Evolutionary conservation across 2,888 invertebrate genomes (phyloP).

Genomic region (Rhabditoides inermis): DNA sequence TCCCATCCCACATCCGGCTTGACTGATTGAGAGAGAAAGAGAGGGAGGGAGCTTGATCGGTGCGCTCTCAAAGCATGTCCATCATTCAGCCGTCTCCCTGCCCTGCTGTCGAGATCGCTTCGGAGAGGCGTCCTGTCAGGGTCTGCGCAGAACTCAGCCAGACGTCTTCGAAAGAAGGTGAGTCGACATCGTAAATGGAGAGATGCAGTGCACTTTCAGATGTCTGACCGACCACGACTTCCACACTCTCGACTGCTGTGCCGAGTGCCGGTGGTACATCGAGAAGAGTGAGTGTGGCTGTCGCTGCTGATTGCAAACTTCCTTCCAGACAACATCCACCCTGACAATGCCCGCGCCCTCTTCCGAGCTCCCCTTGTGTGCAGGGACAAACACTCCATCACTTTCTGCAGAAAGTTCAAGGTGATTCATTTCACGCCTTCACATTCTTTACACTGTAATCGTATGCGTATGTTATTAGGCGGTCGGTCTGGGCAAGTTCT

Average conservation of each 20-base stretch:
- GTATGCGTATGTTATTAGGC: no score
- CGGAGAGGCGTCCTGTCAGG: conserved; percentile 32
- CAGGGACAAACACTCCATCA: conserved; percentile 32
- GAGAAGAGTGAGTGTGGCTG: conserved; percentile 18
- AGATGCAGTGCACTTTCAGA: conserved; percentile 11
- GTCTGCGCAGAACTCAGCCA: conserved; percentile 29
- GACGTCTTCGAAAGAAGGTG: conserved; percentile 28
- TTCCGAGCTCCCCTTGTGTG: conserved; percentile 28
- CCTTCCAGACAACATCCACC: conserved; percentile 33
- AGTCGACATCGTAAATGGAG: neutral
- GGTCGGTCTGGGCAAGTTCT: conserved; percentile 5
- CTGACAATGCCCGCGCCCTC: conserved; percentile 24
- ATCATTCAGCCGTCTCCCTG: conserved; percentile 16
- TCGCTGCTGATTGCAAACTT: neutral
- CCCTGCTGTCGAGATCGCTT: conserved; percentile 39
- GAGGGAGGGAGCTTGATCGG: neutral
- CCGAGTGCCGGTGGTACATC: conserved; percentile 32
- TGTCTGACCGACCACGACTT: conserved; percentile 38
- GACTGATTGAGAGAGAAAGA: conserved; percentile 4
- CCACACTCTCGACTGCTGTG: conserved; percentile 35
- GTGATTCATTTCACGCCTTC: no score
- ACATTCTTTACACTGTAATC: no score
- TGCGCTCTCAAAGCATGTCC: neutral
- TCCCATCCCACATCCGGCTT: neutral
- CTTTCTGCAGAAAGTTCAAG: conserved; percentile 35